Conservation (phyloP, 1,140 invertebrate genomes). For the Drosophila bipectinata region DNA sequence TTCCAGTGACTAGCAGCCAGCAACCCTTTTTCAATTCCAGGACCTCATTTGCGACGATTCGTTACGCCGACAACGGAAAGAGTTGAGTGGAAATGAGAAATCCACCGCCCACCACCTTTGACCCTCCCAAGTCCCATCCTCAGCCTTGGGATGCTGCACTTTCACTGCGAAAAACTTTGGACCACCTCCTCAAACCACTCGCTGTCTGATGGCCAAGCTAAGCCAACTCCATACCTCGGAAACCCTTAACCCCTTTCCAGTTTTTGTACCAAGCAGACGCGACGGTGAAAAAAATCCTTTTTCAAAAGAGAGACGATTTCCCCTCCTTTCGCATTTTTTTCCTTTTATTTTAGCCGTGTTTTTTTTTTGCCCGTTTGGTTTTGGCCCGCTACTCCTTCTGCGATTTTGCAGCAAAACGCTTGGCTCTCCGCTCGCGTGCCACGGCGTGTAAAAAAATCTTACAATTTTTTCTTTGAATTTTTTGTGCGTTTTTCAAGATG, state of each 20-base stretch:
- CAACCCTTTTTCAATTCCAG: slow-evolving; percentile 42
- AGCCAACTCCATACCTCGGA: slow-evolving; percentile 16
- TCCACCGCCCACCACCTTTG: background rate
- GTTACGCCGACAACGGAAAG: slow-evolving; percentile 10
- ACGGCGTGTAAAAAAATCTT: slow-evolving; percentile 44
- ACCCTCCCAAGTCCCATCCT: background rate
- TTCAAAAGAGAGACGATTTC: slow-evolving; percentile 56
- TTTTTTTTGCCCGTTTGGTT: slow-evolving; percentile 24
- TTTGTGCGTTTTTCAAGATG: slow-evolving; percentile 71
- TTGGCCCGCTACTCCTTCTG: slow-evolving; percentile 53
- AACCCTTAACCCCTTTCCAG: slow-evolving; percentile 12
- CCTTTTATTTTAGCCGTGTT: slow-evolving; percentile 8
- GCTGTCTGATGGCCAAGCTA: slow-evolving; percentile 49
- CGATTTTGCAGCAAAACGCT: slow-evolving; percentile 44
- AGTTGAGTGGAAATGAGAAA: background rate
- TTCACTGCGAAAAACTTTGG: slow-evolving; percentile 63
- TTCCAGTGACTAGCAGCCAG: slow-evolving; percentile 25
- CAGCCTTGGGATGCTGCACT: slow-evolving; percentile 43
- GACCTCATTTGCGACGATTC: slow-evolving; percentile 30
- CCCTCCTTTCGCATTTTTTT: slow-evolving; percentile 37
- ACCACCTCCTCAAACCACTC: slow-evolving; percentile 38
- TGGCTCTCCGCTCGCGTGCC: slow-evolving; percentile 62
- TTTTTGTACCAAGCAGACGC: slow-evolving; percentile 45
- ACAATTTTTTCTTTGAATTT: slow-evolving; percentile 48
- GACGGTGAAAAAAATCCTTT: slow-evolving; percentile 61